These are phyloP conservation scores for Lanius ludovicianus DNA, from an alignment of 2,113 vertebrate genomes.

Conservation along the genomic window DNA sequence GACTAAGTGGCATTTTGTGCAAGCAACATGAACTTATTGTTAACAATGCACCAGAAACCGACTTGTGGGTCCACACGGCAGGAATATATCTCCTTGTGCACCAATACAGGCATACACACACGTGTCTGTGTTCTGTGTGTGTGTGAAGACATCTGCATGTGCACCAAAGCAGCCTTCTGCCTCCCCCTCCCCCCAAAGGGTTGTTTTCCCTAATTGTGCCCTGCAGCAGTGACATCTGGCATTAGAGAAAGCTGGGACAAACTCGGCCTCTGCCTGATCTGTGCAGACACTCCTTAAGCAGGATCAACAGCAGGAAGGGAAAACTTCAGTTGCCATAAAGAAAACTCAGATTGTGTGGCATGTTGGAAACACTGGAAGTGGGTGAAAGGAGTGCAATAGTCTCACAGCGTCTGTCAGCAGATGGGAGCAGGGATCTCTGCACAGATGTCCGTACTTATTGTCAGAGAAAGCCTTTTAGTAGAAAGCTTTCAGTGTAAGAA, in stretches of 20 bases:
- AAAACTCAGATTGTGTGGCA: background rate
- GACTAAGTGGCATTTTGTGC: background rate
- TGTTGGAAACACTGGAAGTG: background rate
- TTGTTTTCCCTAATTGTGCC: constrained; percentile 15
- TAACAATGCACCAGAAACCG: background rate
- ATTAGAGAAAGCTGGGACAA: background rate
- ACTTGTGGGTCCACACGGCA: fast-evolving
- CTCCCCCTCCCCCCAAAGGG: background rate
- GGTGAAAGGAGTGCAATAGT: background rate
- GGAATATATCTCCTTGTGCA: background rate
- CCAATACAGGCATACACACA: fast-evolving
- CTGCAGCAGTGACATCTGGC: background rate
- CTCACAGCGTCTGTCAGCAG: background rate
- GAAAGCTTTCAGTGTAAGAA: background rate
- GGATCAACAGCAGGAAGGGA: background rate
- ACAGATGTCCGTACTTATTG: fast-evolving
- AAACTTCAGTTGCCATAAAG: background rate
- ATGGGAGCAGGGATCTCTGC: background rate
- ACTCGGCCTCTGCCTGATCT: background rate
- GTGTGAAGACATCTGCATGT: background rate
- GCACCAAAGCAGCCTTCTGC: background rate
- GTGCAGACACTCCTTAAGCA: background rate
- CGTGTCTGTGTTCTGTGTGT: too few relatives aligned
- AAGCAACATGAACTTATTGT: background rate
- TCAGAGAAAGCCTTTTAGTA: background rate